Conservation (phyloP, 2,113 vertebrate genomes). For the Caloenas nicobarica region DNA sequence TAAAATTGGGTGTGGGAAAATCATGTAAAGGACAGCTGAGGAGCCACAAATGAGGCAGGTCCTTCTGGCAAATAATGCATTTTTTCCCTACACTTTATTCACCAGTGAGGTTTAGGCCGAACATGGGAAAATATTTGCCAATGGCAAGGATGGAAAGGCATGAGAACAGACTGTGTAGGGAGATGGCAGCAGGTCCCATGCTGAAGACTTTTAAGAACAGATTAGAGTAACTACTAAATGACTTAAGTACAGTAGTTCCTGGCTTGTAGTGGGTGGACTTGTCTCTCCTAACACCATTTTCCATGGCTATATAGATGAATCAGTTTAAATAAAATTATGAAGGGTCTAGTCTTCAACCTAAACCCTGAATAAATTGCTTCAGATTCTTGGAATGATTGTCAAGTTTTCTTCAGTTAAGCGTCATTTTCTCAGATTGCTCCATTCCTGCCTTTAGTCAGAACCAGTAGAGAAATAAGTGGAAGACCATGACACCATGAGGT, state of each 20-base stretch:
- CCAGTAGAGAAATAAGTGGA: not conserved
- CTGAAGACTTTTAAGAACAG: constrained; percentile 19
- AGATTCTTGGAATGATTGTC: not conserved
- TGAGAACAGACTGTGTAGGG: constrained; percentile 14
- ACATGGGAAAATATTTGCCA: not conserved
- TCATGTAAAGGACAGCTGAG: not conserved
- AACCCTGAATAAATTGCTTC: not conserved
- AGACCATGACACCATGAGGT: not conserved
- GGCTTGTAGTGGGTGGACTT: constrained; percentile 3
- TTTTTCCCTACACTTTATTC: not conserved
- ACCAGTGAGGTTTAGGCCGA: not conserved
- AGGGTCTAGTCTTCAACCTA: not conserved
- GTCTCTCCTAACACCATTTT: not conserved
- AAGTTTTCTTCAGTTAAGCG: not conserved
- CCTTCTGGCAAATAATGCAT: not conserved
- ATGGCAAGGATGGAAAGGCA: not conserved
- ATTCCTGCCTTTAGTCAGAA: not conserved
- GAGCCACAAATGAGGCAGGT: not conserved
- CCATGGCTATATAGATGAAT: not conserved
- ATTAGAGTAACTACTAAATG: constrained; percentile 36
- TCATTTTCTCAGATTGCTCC: not conserved
- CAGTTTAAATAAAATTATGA: not conserved
- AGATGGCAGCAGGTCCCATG: constrained; percentile 20
- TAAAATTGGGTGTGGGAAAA: not conserved
- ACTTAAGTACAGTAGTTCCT: constrained; percentile 18